phyloP scores from a whole-genome alignment of 2,113 vertebrate genomes.

The Sialia sialis region DNA sequence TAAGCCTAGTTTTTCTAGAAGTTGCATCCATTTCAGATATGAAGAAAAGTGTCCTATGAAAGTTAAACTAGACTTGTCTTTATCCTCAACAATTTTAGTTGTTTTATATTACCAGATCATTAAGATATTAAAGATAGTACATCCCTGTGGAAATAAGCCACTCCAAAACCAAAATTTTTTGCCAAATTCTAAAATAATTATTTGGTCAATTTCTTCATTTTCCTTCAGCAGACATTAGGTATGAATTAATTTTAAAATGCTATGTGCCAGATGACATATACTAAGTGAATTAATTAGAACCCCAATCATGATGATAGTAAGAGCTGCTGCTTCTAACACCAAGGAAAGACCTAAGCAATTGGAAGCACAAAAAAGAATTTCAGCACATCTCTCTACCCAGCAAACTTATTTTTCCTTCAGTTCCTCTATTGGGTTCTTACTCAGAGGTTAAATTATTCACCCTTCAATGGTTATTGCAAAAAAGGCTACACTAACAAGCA shows the following conservation, averaged over 20 bases:
- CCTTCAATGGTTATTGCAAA: not conserved
- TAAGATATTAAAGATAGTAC: not conserved
- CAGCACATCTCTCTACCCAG: not conserved
- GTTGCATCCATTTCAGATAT: not conserved
- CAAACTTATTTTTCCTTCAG: not conserved
- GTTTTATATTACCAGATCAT: not conserved
- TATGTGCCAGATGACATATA: not conserved
- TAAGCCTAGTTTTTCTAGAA: not conserved
- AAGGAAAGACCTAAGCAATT: not conserved
- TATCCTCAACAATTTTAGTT: not conserved
- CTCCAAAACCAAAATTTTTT: not conserved
- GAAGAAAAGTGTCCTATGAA: not conserved
- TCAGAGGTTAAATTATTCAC: not conserved
- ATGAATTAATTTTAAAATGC: not conserved
- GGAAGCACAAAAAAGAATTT: not conserved
- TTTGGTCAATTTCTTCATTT: not conserved
- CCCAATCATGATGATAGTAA: not conserved
- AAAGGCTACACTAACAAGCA: not conserved
- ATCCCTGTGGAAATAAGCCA: not conserved
- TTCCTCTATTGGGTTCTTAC: not conserved
- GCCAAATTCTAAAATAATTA: not conserved
- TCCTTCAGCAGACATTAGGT: not conserved
- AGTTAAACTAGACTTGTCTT: not conserved
- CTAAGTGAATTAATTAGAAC: not conserved
- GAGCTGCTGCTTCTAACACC: not conserved